Evolutionary conservation across 2,888 invertebrate genomes (phyloP), one percentile per base, ranked within the genome.

Genomic region (Lapara coniferarum): DNA sequence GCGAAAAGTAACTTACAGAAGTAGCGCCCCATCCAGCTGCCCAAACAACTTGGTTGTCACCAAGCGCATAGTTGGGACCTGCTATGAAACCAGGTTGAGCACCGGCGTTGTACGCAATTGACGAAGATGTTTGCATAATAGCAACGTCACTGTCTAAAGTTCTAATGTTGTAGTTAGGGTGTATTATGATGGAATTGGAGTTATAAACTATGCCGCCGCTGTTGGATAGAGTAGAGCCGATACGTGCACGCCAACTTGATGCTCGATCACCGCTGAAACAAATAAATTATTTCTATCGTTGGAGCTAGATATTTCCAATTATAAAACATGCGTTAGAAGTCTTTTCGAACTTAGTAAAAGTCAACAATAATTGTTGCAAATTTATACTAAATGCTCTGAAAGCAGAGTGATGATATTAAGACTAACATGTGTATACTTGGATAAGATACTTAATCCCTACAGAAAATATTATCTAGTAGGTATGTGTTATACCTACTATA

Each of bases 1-100:
- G n/a, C 2, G 2, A n/a, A 53, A n/a, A 51, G 51, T 8, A 58
- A 83, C 87, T 84, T 74, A 88, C 88, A 3, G 73, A 73, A 68
- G 75, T 84, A 10, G 71, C 25, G 4, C 90, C 90, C 89, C 90
- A 90, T 71, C 90, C 89, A 30, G 86, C 77, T 44, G 87, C 86
- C 84, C 82, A 86, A 0, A 89, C 86, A 2, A 70, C 72, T 70
- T 81, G 75, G 71, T 87, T 83, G 67, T 88, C 87, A 13, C 37
- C 73, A 0, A 87, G 71, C 49, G 74, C 73, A 73, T 88, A 89
- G 72, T 80, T 86, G 30, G 80, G 4, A 0, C 85, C 81, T 16
- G 80, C 71, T 46, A 79, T 76, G 10, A 69, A 66, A 68, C 69
- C 80, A 0, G 77, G 59, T 0, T 67, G 72, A 10, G 73, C 72